phyloP scores from a whole-genome alignment of 1,140 invertebrate genomes.

The Cyrtorhinus lividipennis region DNA sequence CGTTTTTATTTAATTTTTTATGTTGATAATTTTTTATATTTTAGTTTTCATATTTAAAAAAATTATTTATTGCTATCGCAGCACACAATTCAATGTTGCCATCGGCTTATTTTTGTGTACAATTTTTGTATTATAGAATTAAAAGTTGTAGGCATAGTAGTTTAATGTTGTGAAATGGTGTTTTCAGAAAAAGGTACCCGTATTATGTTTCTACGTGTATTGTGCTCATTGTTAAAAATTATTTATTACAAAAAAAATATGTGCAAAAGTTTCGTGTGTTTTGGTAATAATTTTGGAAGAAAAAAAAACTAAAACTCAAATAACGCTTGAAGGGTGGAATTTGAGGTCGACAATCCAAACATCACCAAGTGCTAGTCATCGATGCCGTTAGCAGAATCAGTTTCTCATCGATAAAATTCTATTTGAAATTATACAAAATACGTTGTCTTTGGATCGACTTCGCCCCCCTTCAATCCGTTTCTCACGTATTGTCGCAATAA shows the following conservation, averaged over 20 bases:
- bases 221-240: background rate
- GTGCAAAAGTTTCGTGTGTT: slow-evolving; percentile 8
- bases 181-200: background rate
- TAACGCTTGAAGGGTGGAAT: no score
- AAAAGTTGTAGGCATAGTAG: no score
- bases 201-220: background rate
- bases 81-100: slow-evolving; percentile 13
- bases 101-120: slow-evolving; percentile 19
- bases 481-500: no score
- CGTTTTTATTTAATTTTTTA: background rate
- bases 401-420: no score
- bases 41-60: background rate
- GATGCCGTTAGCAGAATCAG: no score
- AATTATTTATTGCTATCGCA: background rate
- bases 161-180: slow-evolving; percentile 7
- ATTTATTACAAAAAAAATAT: background rate
- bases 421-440: no score
- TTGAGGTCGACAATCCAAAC: no score
- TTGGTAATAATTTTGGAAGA: slow-evolving; percentile 12
- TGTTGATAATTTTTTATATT: background rate
- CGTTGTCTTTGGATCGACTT: no score
- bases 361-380: no score
- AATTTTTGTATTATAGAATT: slow-evolving; percentile 21
- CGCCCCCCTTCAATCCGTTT: no score
- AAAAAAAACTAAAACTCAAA: no score